Evolutionary conservation across 2,888 invertebrate species (phyloP).

Genomic region (Pinctada fucata): DNA sequence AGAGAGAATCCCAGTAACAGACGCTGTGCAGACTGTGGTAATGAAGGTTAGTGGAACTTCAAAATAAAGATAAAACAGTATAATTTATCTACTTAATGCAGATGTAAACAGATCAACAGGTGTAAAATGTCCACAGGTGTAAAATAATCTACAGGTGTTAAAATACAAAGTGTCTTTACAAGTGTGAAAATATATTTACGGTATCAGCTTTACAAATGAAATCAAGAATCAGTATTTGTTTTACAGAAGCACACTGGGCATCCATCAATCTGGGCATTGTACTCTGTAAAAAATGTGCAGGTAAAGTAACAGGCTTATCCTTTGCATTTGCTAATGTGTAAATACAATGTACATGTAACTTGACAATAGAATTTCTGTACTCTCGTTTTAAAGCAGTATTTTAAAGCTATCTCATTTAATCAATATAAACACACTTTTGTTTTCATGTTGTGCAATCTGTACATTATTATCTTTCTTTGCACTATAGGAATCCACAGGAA

Average conservation of each 20-base stretch:
- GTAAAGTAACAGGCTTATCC: conserved; percentile 45
- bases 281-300: conserved; percentile 91
- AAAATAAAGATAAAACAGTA: too few relatives aligned
- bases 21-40: conserved; percentile 91
- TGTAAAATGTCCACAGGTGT: too few relatives aligned
- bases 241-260: conserved; percentile 94
- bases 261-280: conserved; percentile 95
- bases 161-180: too few relatives aligned
- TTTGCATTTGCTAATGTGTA: neutral
- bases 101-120: too few relatives aligned
- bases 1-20: conserved; percentile 71
- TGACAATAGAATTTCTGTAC: neutral
- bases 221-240: neutral
- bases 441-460: neutral
- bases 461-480: neutral
- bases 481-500: conserved; percentile 88
- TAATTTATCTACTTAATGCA: too few relatives aligned
- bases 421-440: neutral
- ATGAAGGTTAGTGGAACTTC: conserved; percentile 81
- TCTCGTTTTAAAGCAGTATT: neutral
- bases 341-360: neutral
- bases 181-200: too few relatives aligned
- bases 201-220: too few relatives aligned
- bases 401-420: neutral
- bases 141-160: too few relatives aligned